A percentile compares a stretch with the other conserved stretches of the same genome.
Evolutionary conservation across 2,797 vertebrate genomes (phyloP).

Genomic region (Lophotriccus pileatus): DNA sequence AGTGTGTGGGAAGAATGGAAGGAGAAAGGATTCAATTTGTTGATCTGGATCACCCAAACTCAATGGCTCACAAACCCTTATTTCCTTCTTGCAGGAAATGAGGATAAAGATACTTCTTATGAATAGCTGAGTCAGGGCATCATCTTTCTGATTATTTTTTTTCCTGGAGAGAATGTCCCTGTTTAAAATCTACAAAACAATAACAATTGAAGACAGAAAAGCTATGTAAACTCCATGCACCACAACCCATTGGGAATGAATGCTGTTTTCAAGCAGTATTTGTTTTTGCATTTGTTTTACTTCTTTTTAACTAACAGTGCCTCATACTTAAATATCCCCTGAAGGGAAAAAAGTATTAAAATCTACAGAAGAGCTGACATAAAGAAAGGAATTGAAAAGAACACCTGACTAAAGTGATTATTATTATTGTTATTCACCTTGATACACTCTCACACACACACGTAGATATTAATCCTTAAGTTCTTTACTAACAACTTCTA

Average conservation of each 20-base stretch:
- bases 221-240: neutral
- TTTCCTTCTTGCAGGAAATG: neutral
- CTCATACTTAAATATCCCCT: constrained; percentile 39
- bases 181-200: constrained; percentile 50
- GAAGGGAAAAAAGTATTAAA: constrained; percentile 42
- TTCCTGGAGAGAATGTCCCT: neutral
- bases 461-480: neutral
- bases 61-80: neutral
- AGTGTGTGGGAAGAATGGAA: neutral
- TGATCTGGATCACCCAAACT: neutral
- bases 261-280: constrained; percentile 35
- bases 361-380: constrained; percentile 26
- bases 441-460: neutral
- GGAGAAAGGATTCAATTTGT: neutral
- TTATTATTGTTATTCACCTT: constrained; percentile 41
- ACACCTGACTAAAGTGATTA: constrained; percentile 22
- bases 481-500: neutral
- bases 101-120: neutral
- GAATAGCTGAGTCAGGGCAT: neutral
- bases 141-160: neutral
- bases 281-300: constrained; percentile 51
- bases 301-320: constrained; percentile 17
- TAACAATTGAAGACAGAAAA: constrained; percentile 24
- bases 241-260: constrained; percentile 20
- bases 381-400: constrained; percentile 38